Base-by-base conservation (phyloP, 2,797 vertebrate species). In the Brotula barbata region DNA sequence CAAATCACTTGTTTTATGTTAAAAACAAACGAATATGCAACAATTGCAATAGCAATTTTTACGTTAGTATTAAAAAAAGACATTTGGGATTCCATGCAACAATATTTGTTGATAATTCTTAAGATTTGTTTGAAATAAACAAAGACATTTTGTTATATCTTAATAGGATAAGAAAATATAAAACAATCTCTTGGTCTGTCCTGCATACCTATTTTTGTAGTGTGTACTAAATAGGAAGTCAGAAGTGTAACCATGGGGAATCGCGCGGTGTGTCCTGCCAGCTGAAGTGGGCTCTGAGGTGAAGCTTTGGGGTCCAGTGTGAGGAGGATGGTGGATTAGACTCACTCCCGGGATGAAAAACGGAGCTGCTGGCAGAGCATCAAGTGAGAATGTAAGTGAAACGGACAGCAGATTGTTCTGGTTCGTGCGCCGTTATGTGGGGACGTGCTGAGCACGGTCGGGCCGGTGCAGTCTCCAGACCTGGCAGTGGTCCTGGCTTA, bases 321-420 rank as follows among this genome's bases (percentile, higher is more conserved):
- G 64, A 48, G 64, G 67, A 72, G 1, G 33, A 33, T 15, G 61
- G 45, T 20, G 61, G 42, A 67, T 78, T 51, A 61, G 56, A 64
- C 46, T 77, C 19, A 0, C 64, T 80, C 73, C 59, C 25, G 58
- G 63, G 71, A 65, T 63, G 71, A 69, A 78, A 72, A 70, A 75
- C 39, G 7, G 2, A 70, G 48, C 47, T 20, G 54, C 54, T 86
- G 84, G 85, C 78, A 72, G 44, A 70, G 66, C 68, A 71, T 88
- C 71, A 86, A 85, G 58, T 62, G 72, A 74, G 71, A 75, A 52
- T 83, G 84, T 75, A 61, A 81, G 83, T 78, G 75, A 78, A 87
- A 85, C 72, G 63, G 81, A 71, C 72, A 81, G 75, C 88, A 90
- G 88, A 90, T 89, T 88, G 88, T 81, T 80, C 25, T 75, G 75